Base-by-base conservation (phyloP, 2,797 vertebrate species). In the Anguilla marmorata region DNA sequence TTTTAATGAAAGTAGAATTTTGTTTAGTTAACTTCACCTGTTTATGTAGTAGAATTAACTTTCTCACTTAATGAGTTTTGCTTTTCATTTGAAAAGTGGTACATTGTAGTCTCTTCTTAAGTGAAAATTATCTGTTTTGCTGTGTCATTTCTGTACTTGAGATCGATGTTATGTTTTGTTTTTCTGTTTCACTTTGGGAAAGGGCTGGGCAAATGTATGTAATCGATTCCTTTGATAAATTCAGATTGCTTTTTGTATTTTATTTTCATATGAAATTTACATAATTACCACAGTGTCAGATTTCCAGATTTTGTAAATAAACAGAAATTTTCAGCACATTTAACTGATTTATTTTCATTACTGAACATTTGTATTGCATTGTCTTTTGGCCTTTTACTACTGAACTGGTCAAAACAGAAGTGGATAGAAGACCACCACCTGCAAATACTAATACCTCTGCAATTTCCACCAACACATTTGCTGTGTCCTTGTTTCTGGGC, bases 251-350 rank as follows among this genome's bases (percentile, higher is more conserved):
- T 37, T 37, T 14, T 16, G 7, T 30, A 76, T 14, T 76, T 19
- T 41, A 89, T 89, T 90, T 88, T 89, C 33, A 12, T 41, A 41
- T 76, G 91, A 92, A 94, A 94, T 92, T 95, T 94, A 95, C 93
- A 91, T 45, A 45, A 45, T 45, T 45, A 45, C 93, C 93, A 93
- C 94, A 87, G 93, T 93, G 93, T 94, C 93, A 92, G 88, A 33
- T 76, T 19, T 93, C 85, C 90, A 93, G 93, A 94, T 94, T 93
- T 93, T 90, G 93, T 92, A 94, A 95, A 94, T 94, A 94, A 94
- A 95, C 91, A 92, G 94, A 95, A 96, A 94, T 90, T 94, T 95
- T 95, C 95, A 94, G 96, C 93, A 93, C 90, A 91, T 86, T 89
- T 76, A 72, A 30, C 7, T 12, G 63, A n/a, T 30, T 76, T 12